Percentiles rank a stretch among this genome's conserved stretches.
Conservation (phyloP, 2,113 vertebrate genomes). For the Sula dactylatra region DNA sequence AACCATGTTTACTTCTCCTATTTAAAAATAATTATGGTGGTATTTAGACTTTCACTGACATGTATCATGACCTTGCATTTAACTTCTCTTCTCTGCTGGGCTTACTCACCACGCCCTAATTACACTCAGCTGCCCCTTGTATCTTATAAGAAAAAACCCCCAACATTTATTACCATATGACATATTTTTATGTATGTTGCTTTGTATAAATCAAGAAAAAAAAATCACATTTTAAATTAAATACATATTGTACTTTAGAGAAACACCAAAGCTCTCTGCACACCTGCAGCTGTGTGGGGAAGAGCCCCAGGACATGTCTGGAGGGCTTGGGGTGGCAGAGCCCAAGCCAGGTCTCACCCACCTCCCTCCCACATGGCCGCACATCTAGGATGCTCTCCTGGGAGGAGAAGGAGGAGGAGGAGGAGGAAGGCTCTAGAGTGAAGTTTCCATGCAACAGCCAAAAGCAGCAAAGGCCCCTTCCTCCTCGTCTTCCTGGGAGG, state of each 20-base stretch:
- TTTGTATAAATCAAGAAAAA: no score
- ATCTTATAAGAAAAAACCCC: neutral
- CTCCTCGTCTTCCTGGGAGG: neutral
- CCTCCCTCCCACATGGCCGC: neutral
- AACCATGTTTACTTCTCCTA: neutral
- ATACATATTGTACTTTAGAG: neutral
- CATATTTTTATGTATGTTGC: neutral
- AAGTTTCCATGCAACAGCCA: neutral
- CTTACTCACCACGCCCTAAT: neutral
- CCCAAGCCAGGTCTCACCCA: fast-evolving
- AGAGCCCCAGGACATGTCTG: neutral
- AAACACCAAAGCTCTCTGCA: neutral
- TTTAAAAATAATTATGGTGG: neutral
- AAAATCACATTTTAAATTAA: neutral
- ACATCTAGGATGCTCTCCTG: neutral
- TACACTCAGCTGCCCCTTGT: neutral
- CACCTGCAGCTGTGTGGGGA: neutral
- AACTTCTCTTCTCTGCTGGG: neutral
- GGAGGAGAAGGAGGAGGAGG: neutral
- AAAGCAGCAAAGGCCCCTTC: neutral
- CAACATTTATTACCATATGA: no score
- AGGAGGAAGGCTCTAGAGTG: neutral
- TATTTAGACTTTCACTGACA: neutral
- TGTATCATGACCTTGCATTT: neutral
- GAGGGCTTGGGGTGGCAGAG: neutral